Conservation (phyloP, 2,797 vertebrate genomes). For the Spinus pinus region DNA sequence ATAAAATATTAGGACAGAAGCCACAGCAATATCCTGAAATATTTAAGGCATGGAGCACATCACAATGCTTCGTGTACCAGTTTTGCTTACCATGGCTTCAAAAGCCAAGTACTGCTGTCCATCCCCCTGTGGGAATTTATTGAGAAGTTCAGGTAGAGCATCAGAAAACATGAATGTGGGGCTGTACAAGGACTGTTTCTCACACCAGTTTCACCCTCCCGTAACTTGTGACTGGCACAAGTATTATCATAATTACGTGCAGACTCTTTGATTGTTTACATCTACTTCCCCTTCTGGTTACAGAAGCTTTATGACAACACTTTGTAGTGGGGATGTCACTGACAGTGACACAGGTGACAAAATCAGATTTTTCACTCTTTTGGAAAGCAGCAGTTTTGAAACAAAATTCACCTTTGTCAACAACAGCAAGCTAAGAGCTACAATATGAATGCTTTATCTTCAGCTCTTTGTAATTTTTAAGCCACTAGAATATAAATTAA, state of each 20-base stretch:
- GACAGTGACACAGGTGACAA: neutral
- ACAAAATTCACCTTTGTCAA: neutral
- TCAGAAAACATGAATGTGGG: neutral
- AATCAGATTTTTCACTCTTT: neutral
- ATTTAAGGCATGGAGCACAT: neutral
- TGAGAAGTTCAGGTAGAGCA: neutral
- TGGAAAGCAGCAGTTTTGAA: constrained; percentile 11
- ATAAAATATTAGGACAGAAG: constrained; percentile 56
- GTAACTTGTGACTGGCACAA: neutral
- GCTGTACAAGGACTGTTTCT: neutral
- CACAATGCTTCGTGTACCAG: neutral
- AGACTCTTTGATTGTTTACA: neutral
- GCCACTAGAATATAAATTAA: neutral
- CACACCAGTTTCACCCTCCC: neutral
- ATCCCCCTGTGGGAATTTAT: neutral
- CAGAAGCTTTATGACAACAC: neutral
- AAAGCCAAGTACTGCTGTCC: neutral
- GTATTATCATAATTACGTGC: neutral
- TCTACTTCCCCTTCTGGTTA: neutral
- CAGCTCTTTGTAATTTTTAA: neutral
- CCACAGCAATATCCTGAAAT: neutral
- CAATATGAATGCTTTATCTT: neutral
- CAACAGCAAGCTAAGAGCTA: neutral
- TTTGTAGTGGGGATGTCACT: neutral
- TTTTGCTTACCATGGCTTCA: neutral